A percentile compares a stretch with the other conserved stretches of the same genome.
These are phyloP conservation scores for Tonatia bakeri DNA, from an alignment of 2,113 vertebrate genomes.

Conservation along the genomic window DNA sequence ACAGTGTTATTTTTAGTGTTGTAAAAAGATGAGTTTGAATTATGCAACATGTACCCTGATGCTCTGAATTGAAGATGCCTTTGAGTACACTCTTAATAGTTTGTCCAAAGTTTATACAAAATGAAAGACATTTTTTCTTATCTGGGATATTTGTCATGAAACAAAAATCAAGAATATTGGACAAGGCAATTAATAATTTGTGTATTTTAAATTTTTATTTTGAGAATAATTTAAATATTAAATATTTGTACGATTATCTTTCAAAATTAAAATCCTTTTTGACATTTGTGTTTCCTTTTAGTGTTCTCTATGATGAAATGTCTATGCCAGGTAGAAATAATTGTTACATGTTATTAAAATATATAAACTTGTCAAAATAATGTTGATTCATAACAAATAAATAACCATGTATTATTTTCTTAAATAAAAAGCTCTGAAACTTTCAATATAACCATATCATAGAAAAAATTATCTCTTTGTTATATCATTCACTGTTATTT, in stretches of 20 bases:
- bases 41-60: not conserved
- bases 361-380: not conserved
- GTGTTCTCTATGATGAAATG: not conserved
- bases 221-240: not conserved
- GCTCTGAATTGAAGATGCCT: conserved; percentile 26
- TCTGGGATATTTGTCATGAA: not conserved
- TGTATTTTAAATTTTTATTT: conserved; percentile 34
- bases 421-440: not conserved
- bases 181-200: conserved; percentile 1
- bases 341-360: conserved; percentile 15
- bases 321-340: not conserved
- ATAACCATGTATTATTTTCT: not conserved
- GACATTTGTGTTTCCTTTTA: not conserved
- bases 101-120: conserved; percentile 30
- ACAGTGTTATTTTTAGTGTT: not conserved
- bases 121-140: not conserved
- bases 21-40: conserved; percentile 11
- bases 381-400: not conserved
- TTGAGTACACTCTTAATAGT: not conserved
- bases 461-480: not conserved
- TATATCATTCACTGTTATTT: not conserved
- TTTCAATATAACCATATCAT: not conserved
- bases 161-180: not conserved
- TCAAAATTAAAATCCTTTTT: not conserved
- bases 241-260: not conserved